Evolutionary conservation across 2,888 invertebrate genomes (phyloP), one percentile per base, ranked within the genome.

Genomic region (Ptychoptera albimana): DNA sequence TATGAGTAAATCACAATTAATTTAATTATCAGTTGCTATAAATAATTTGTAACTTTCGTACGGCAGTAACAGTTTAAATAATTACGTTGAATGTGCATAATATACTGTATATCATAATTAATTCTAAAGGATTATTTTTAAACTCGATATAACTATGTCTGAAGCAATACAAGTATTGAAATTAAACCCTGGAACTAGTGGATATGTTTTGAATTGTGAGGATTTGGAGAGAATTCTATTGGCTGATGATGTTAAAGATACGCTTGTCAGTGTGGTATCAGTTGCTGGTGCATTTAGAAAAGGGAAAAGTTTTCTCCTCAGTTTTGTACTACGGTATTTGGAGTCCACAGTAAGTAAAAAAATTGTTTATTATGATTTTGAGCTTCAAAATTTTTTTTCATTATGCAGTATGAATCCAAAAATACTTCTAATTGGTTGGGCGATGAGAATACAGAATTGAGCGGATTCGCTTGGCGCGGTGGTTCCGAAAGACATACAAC

Each of bases 301-400:
- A 15, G 46, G 46, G 7, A 46, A 46, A 46, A 44, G 44, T 39
- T 46, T 46, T 23, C 34, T 46, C 14, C 16, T 46, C 9, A 35
- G 37, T 10, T 46, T 41, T 30, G 44, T 39, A 9, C 38, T 46
- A 13, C 12, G 46, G n/a, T 46, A 44, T 30, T 32, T 46, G 16
- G 38, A 46, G 13, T 37, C 44, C 14, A 40, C 40, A 23, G 44
- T 44, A 32, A 44, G 30, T 31, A 7, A 30, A 8, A 30, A 30
- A 30, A 30, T 30, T 8, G 9, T 6, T 6, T 8, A 30, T 8
- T 8, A 8, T 8, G 30, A 30, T 30, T 30, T 30, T 9, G 30
- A 8, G 9, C 7, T 8, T 30, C 9, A 4, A 29, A 5, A n/a
- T 12, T 37, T 14, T 9, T 30, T 5, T 15, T 6, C 2, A 32